A percentile compares a stretch with the other conserved stretches of the same genome.
phyloP scores from a whole-genome alignment of 2,113 vertebrate genomes.

The Tinamus guttatus region DNA sequence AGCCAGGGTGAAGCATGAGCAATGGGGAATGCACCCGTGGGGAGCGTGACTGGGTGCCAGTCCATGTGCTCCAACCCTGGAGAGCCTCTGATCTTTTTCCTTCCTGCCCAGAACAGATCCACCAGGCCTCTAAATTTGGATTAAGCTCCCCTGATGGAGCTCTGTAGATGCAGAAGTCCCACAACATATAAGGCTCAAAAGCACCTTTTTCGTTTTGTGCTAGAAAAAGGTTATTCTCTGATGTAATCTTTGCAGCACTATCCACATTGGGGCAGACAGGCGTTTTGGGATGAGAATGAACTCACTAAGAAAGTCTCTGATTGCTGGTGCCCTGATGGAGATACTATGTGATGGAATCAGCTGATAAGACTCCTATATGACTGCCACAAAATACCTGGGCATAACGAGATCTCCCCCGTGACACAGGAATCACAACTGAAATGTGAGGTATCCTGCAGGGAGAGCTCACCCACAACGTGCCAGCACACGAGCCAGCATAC shows the following conservation, averaged over 20 bases:
- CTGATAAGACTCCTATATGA: too few relatives aligned
- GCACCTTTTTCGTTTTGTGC: neutral
- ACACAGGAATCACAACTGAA: neutral
- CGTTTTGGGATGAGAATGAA: neutral
- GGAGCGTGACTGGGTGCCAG: accelerated
- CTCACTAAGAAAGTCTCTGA: neutral
- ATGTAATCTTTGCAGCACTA: neutral
- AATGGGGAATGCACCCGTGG: neutral
- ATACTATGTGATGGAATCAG: too few relatives aligned
- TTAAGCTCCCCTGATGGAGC: neutral
- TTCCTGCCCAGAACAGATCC: neutral
- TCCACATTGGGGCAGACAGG: neutral
- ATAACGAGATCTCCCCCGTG: neutral
- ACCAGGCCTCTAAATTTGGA: neutral
- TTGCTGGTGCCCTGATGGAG: neutral
- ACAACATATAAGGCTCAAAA: neutral
- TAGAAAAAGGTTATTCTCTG: neutral
- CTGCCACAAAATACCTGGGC: neutral
- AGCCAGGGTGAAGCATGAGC: neutral
- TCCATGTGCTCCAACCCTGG: neutral
- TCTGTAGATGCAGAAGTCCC: neutral
- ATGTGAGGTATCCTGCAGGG: neutral
- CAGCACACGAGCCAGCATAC: neutral
- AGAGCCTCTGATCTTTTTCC: neutral
- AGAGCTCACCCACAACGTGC: neutral